Evolutionary conservation across 2,113 vertebrate species (phyloP), one percentile per base, ranked within the genome.

Genomic region (Mohoua ochrocephala): DNA sequence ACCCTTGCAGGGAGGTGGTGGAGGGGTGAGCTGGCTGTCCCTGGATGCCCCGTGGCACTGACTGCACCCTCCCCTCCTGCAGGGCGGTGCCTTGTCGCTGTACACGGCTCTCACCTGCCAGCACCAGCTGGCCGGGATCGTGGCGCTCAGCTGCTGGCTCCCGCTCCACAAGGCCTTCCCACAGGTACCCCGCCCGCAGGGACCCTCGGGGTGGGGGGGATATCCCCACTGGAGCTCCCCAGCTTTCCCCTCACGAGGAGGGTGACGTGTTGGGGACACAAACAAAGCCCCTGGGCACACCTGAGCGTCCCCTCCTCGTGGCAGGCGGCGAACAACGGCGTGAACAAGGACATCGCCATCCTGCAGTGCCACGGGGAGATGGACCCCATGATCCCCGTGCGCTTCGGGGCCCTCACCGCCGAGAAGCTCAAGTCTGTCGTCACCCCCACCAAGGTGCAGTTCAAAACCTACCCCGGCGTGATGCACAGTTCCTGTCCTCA

Each of bases 121-220:
- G 93, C 98, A 99, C 95, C 98, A 99, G 94, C 95, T 99, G 96
- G 99, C 99, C 4, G 99, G 99, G 21, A 98, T 99, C 7, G 98
- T 99, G 92, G 99, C 99, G 0, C 98, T 99, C 97, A 99, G 99
- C 96, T 99, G 99, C 96, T 99, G 99, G 99, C 98, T 99, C 39
- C 99, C 99, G 1, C 98, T 99, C 89, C 99, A 99, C 97, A 99
- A 97, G 97, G 98, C 97, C 91, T 99, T 99, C 97, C 99, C 99
- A 10, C 98, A 99, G 98, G 99, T 99, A 98, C 17, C 42, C 21
- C 1, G 5, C 0, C 5, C 31, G 1, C 30, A 6, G 68, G 64
- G 41, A n/a, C 44, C 44, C 39, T 8, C 0, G 4, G 13, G 5
- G 2, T 2, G 3, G 24, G 19, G 13, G 9, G 4, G 26, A 3